phyloP scores from a whole-genome alignment of 2,888 invertebrate species.

The Quadroppia sp. region DNA sequence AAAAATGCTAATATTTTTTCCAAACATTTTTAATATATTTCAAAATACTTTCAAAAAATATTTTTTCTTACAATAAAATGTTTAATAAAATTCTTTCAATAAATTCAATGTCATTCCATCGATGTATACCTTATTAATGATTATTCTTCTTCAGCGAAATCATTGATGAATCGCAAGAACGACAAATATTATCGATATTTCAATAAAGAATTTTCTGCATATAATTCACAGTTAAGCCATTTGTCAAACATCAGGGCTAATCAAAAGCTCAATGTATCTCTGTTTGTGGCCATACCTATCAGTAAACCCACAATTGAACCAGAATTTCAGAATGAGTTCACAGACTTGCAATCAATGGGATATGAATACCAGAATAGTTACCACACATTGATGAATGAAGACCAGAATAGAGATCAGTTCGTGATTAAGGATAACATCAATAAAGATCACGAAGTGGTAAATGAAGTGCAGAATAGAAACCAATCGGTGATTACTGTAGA shows the following conservation, averaged over 20 bases:
- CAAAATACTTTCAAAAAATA: no score
- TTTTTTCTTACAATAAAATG: no score
- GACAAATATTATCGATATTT: slow-evolving; percentile 2
- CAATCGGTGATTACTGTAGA: not conserved
- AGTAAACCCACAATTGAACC: no score
- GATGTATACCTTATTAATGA: not conserved
- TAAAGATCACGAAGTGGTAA: no score
- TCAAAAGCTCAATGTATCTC: not conserved
- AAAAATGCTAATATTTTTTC: no score
- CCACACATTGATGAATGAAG: no score
- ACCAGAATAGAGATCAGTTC: no score
- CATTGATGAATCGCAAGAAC: not conserved
- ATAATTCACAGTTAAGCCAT: not conserved
- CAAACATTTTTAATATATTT: no score
- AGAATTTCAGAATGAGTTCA: not conserved
- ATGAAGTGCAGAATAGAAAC: no score
- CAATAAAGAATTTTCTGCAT: not conserved
- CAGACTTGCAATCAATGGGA: not conserved
- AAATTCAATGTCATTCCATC: not conserved
- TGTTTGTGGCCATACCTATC: not conserved
- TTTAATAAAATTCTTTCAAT: no score
- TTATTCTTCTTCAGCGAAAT: not conserved
- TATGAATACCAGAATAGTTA: not conserved
- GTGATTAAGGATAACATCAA: no score
- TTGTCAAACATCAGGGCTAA: not conserved